Evolutionary conservation across 2,113 vertebrate genomes (phyloP), one percentile per base, ranked within the genome.

Genomic region (Oostethus manadensis): DNA sequence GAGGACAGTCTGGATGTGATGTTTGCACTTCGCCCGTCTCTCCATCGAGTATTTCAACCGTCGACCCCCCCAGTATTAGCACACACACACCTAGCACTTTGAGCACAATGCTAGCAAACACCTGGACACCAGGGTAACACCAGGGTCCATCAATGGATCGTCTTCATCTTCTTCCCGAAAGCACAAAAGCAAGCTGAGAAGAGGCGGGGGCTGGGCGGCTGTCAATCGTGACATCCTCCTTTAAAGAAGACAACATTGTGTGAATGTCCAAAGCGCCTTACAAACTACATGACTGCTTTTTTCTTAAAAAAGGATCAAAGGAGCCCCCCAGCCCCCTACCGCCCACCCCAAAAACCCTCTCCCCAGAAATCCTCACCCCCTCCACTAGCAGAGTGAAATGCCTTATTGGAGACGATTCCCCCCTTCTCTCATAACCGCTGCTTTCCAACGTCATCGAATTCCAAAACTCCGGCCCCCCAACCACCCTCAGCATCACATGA

Each of bases 231-330:
- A 16, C 35, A 13, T 40, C 35, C 53, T 40, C 18, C 13, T 55
- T 40, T 33, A 20, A 8, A 42, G 38, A 42, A 42, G 33, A 13
- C 53, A 53, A 61, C 71, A 66, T 74, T 59, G 74, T 22, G 77
- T 70, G 76, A 83, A 78, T 77, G 76, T 82, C 68, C 67, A 70
- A 81, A 87, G 78, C 81, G 85, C 85, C 85, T 87, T 85, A 87
- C 45, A 45, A 73, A 70, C 68, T 64, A 50, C 71, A 56, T 51
- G 73, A 70, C 50, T 62, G 68, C 77, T 46, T 61, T 13, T 10
- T 40, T 40, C 14, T 40, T 40, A 9, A 11, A 9, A 11, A 14
- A 62, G 58, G 18, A 22, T 22, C 48, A 22, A 50, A 20, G 17
- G 48, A 13, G 22, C 8, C 8, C 10, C 46, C 20, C 46, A 17